Percentiles rank a stretch among this genome's conserved stretches.
These are phyloP conservation scores for Acanthornis magna DNA, from an alignment of 2,797 vertebrate species.

Conservation along the genomic window DNA sequence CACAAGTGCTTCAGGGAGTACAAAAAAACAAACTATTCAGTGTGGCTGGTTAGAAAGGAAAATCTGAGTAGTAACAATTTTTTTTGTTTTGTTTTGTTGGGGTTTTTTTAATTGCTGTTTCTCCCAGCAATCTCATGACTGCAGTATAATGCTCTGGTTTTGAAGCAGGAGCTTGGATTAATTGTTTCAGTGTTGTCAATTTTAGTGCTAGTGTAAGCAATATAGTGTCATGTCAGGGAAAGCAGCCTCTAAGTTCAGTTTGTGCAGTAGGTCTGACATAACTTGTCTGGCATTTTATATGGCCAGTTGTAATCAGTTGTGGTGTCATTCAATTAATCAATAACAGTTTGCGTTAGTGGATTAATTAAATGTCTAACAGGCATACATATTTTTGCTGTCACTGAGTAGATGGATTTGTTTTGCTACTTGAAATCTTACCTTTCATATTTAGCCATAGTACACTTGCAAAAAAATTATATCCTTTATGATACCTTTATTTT, in stretches of 20 bases:
- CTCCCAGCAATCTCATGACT: background rate
- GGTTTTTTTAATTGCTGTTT: background rate
- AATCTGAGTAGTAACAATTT: background rate
- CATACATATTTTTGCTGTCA: background rate
- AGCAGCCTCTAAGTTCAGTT: background rate
- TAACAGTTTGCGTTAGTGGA: background rate
- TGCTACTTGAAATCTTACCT: background rate
- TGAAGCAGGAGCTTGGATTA: background rate
- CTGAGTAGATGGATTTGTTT: background rate
- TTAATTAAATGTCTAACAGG: background rate
- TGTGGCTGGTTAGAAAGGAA: constrained; percentile 4
- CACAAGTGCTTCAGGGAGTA: background rate
- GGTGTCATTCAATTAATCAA: background rate
- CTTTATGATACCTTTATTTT: background rate
- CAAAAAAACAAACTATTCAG: background rate
- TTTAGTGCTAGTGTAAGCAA: background rate
- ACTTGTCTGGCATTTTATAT: background rate
- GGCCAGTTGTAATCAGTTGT: background rate
- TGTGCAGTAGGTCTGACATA: background rate
- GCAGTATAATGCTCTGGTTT: background rate
- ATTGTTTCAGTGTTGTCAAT: background rate
- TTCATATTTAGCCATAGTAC: rapidly evolving
- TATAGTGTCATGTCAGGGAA: background rate
- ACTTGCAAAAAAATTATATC: background rate
- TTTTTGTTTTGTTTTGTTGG: background rate